These are phyloP conservation scores for Phragmatobia fuliginosa DNA, from an alignment of 2,888 invertebrate species.

Conservation along the genomic window DNA sequence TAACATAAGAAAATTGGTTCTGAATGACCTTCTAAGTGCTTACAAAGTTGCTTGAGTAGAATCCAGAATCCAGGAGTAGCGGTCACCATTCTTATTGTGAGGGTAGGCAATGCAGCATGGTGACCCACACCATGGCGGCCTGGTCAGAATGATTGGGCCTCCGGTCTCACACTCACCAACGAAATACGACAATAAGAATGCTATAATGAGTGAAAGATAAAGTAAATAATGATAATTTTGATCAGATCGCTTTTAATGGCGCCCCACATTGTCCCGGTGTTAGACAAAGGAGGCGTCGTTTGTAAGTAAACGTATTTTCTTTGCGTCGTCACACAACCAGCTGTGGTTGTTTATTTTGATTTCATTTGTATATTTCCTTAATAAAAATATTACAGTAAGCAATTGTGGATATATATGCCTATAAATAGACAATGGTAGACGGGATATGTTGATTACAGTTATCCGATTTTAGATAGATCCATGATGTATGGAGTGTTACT, in stretches of 20 bases:
- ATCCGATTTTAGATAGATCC: too few species aligned
- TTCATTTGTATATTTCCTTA: neutral
- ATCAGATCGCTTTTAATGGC: slow-evolving; percentile 3
- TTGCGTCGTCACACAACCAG: slow-evolving; percentile 20
- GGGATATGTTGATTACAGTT: too few species aligned
- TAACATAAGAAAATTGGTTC: neutral
- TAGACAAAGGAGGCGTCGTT: slow-evolving; percentile 46
- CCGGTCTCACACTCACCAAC: too few species aligned
- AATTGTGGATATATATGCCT: neutral
- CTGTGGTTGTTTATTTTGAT: slow-evolving; percentile 20
- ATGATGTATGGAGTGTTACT: too few species aligned
- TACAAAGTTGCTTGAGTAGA: neutral
- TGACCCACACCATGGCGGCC: too few species aligned
- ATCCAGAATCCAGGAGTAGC: too few species aligned
- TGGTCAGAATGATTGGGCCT: too few species aligned
- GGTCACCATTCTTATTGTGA: too few species aligned
- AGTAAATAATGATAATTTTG: too few species aligned
- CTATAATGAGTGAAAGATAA: too few species aligned
- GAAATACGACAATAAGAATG: too few species aligned
- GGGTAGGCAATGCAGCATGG: too few species aligned
- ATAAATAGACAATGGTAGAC: neutral
- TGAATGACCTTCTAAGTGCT: neutral
- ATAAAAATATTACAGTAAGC: neutral
- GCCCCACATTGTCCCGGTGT: slow-evolving; percentile 13
- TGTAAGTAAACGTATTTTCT: slow-evolving; percentile 45